Conservation (phyloP, 2,113 vertebrate species). For the Cyanistes caeruleus region DNA sequence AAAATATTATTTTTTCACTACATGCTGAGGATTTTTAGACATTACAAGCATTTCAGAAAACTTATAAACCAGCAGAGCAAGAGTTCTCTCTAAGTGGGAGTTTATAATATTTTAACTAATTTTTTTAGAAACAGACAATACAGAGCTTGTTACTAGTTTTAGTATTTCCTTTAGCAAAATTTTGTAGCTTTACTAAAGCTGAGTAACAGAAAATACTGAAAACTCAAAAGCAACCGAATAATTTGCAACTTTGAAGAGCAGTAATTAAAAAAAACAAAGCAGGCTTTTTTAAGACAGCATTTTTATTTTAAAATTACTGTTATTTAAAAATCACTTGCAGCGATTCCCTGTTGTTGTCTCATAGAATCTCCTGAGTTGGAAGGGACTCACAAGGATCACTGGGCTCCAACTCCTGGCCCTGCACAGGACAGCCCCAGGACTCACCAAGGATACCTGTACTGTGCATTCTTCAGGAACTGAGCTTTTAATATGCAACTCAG, state of each 20-base stretch:
- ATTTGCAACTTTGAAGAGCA: neutral
- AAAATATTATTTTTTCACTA: neutral
- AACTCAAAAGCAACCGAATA: neutral
- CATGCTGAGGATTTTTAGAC: neutral
- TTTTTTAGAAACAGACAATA: neutral
- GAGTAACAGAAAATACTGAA: neutral
- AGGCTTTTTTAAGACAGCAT: neutral
- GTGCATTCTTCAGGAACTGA: neutral
- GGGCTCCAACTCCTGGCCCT: neutral
- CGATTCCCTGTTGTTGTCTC: neutral
- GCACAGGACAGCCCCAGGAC: neutral
- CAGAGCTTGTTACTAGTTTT: neutral
- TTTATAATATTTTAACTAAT: neutral
- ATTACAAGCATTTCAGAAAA: neutral
- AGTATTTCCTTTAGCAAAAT: neutral
- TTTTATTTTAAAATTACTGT: neutral
- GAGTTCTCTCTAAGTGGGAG: neutral
- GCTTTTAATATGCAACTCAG: neutral
- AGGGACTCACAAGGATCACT: neutral
- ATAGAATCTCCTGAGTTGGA: neutral
- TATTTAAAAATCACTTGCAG: neutral
- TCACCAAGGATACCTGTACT: neutral
- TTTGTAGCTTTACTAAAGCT: neutral
- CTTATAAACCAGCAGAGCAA: neutral
- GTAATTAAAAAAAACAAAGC: neutral